These are phyloP conservation scores for Edolisoma coerulescens DNA, from an alignment of 2,113 vertebrate genomes.

Conservation along the genomic window DNA sequence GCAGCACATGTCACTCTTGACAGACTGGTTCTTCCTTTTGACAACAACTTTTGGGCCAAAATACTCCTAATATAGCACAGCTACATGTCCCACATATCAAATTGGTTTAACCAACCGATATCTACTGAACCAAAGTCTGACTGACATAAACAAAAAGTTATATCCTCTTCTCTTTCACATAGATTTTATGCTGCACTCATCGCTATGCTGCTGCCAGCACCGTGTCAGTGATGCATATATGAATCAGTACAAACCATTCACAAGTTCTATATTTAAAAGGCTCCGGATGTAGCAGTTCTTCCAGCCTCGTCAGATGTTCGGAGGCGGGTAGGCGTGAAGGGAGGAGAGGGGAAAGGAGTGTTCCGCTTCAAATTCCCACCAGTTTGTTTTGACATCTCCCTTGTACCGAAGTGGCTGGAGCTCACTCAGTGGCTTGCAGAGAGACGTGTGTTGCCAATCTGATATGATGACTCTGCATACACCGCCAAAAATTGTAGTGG, in stretches of 20 bases:
- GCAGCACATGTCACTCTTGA: background rate
- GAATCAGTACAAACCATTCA: conserved; percentile 67
- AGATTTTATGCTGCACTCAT: conserved; percentile 61
- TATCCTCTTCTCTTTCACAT: conserved; percentile 21
- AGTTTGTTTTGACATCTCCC: conserved; percentile 68
- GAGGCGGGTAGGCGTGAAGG: conserved; percentile 61
- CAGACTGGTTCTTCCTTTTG: background rate
- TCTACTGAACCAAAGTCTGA: conserved; percentile 22
- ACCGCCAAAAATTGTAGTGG: conserved; percentile 61
- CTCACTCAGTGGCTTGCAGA: conserved; percentile 52
- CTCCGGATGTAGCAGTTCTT: conserved; percentile 66
- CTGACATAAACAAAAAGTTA: conserved; percentile 62
- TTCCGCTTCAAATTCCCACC: conserved; percentile 62
- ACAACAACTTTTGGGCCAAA: background rate
- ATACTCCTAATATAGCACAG: background rate
- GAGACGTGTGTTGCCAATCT: conserved; percentile 53
- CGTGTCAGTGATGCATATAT: conserved; percentile 66
- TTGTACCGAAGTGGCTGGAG: conserved; percentile 64
- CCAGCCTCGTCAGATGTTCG: conserved; percentile 62
- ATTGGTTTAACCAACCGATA: background rate
- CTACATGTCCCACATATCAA: background rate
- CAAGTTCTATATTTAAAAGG: conserved; percentile 67
- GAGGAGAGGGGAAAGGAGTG: conserved; percentile 59
- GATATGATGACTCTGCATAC: conserved; percentile 66
- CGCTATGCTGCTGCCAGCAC: conserved; percentile 48